phyloP scores from a whole-genome alignment of 2,888 invertebrate species.

The Listrodromus nycthemerus region DNA sequence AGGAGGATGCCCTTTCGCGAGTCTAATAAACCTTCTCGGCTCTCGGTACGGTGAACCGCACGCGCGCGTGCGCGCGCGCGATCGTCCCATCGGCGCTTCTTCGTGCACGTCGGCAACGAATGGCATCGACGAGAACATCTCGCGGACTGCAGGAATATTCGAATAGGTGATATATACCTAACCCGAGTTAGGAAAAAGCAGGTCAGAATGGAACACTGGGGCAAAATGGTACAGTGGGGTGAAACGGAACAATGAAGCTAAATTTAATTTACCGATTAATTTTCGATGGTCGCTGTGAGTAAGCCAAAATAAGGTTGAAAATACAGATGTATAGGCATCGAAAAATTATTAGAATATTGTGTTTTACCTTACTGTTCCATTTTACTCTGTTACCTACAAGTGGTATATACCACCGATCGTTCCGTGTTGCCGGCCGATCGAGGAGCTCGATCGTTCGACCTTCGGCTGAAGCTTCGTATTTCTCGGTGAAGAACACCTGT shows the following conservation, averaged over 20 bases:
- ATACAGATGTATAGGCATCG: too few relatives aligned
- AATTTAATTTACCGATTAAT: too few relatives aligned
- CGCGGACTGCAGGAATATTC: not conserved
- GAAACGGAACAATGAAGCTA: too few relatives aligned
- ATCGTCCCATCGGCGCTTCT: slow-evolving; percentile 52
- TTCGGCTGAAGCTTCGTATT: slow-evolving; percentile 28
- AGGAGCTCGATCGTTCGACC: slow-evolving; percentile 34
- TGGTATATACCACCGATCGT: not conserved
- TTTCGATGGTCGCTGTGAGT: too few relatives aligned
- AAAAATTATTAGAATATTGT: too few relatives aligned
- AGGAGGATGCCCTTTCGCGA: slow-evolving; percentile 76
- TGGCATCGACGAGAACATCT: slow-evolving; percentile 30
- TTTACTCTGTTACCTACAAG: not conserved
- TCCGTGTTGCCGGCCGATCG: slow-evolving; percentile 15
- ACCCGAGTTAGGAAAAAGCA: too few relatives aligned
- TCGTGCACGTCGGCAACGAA: slow-evolving; percentile 54
- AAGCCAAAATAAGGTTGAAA: too few relatives aligned
- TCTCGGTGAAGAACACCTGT: slow-evolving; percentile 3
- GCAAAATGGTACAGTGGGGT: too few relatives aligned
- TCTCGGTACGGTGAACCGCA: slow-evolving; percentile 42
- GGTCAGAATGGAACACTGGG: too few relatives aligned
- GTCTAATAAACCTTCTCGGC: slow-evolving; percentile 68
- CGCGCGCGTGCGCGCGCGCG: slow-evolving; percentile 21
- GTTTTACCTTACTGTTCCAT: too few relatives aligned
- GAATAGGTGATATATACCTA: slow-evolving; percentile 12